These are phyloP conservation scores for Habropoda laboriosa DNA, from an alignment of 1,140 invertebrate species.

Conservation along the genomic window DNA sequence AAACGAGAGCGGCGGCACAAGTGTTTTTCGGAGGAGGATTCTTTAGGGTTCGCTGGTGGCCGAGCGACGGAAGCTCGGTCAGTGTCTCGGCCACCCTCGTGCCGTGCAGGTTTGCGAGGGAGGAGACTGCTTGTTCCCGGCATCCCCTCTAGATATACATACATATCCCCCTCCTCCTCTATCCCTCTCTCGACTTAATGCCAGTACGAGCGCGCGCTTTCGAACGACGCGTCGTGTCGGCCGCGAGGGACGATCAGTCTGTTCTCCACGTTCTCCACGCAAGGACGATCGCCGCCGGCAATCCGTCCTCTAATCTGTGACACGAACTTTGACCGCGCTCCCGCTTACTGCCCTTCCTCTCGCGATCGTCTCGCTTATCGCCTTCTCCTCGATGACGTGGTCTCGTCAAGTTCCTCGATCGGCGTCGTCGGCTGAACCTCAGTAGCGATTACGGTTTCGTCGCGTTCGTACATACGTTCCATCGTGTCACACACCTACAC, in stretches of 20 bases:
- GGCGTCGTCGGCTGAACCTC: background rate
- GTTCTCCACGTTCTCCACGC: constrained; percentile 68
- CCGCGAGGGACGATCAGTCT: constrained; percentile 64
- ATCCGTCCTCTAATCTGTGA: constrained; percentile 40
- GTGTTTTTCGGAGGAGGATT: constrained; percentile 30
- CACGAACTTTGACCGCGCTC: constrained; percentile 50
- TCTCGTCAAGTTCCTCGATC: constrained; percentile 18
- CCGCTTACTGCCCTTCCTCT: constrained; percentile 22
- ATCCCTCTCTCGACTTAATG: constrained; percentile 61
- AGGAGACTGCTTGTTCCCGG: constrained; percentile 57
- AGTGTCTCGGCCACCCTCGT: constrained; percentile 69
- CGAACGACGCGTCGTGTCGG: constrained; percentile 62
- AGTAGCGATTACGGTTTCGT: constrained; percentile 26
- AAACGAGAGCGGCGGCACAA: background rate
- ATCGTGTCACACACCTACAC: background rate
- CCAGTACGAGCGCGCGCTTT: constrained; percentile 68
- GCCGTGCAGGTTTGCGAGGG: constrained; percentile 56
- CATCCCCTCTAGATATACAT: constrained; percentile 60
- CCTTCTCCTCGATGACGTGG: constrained; percentile 20
- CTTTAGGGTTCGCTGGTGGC: constrained; percentile 30
- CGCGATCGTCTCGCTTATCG: constrained; percentile 34
- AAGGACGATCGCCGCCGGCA: constrained; percentile 53
- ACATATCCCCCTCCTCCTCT: constrained; percentile 35
- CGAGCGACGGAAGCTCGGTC: constrained; percentile 61
- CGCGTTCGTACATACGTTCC: background rate